Evolutionary conservation across 2,113 vertebrate species (phyloP).

Genomic region (Cyprinodon variegatus): DNA sequence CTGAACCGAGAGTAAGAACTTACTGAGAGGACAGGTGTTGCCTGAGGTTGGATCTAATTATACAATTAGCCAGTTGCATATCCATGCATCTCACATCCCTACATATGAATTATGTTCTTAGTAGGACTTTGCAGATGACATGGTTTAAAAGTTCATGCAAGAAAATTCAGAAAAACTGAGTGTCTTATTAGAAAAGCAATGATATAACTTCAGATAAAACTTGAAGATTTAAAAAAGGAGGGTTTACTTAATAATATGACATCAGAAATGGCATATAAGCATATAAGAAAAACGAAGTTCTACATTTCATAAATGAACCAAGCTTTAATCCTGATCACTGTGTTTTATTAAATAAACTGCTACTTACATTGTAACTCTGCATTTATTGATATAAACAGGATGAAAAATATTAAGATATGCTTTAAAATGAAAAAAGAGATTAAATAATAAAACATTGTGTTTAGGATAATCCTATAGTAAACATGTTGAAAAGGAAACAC

Average conservation of each 20-base stretch:
- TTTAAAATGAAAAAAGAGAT: no score
- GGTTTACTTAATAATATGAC: not conserved
- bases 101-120: slow-evolving; percentile 68
- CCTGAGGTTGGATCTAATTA: slow-evolving; percentile 54
- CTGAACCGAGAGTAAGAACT: slow-evolving; percentile 8
- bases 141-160: not conserved
- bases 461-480: not conserved
- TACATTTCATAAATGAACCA: not conserved
- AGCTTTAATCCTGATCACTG: not conserved
- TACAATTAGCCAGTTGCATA: slow-evolving; percentile 53
- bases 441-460: not conserved
- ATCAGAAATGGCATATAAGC: no score
- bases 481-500: not conserved
- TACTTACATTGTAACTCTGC: no score
- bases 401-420: no score
- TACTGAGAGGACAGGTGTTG: slow-evolving; percentile 56
- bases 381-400: no score
- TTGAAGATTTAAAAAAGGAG: not conserved
- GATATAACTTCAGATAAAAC: not conserved
- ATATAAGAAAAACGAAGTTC: not conserved
- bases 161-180: not conserved
- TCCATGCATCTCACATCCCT: slow-evolving; percentile 59
- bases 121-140: slow-evolving; percentile 54
- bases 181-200: not conserved
- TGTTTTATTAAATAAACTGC: not conserved